Conservation (phyloP, 2,113 vertebrate genomes). For the Triplophysa siluroides region DNA sequence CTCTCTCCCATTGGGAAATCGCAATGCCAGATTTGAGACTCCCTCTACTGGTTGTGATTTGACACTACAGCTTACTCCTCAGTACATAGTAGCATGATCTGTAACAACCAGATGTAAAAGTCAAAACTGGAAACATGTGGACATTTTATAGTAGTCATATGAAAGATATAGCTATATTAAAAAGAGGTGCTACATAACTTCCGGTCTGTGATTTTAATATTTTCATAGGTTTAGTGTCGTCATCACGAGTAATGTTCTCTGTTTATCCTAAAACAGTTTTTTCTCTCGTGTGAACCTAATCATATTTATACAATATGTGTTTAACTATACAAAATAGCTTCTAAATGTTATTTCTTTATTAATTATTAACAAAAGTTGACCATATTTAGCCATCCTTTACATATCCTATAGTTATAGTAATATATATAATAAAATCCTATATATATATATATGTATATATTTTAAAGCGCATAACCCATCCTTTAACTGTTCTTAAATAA, state of each 20-base stretch:
- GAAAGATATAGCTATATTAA: slow-evolving; percentile 51
- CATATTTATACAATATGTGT: neutral
- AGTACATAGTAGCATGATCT: neutral
- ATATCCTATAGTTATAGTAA: neutral
- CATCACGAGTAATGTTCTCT: neutral
- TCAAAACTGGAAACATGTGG: slow-evolving; percentile 29
- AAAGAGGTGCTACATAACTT: slow-evolving; percentile 55
- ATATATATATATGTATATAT: too few relatives aligned
- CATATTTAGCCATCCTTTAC: neutral
- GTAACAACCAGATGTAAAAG: slow-evolving; percentile 35
- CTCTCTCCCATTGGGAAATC: neutral
- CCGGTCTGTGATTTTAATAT: slow-evolving; percentile 8
- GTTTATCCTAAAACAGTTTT: neutral
- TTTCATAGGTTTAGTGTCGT: neutral
- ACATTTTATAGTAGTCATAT: slow-evolving; percentile 43
- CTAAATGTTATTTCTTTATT: neutral
- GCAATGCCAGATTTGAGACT: slow-evolving; percentile 7
- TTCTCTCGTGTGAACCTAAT: neutral
- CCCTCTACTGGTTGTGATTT: slow-evolving; percentile 32
- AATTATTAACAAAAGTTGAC: neutral
- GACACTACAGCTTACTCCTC: slow-evolving; percentile 18
- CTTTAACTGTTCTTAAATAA: neutral
- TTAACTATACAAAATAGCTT: neutral
- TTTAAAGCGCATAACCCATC: neutral
- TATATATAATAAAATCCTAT: too few relatives aligned